Evolutionary conservation across 2,113 vertebrate genomes (phyloP), one percentile per base, ranked within the genome.

Genomic region (Ciconia boyciana): DNA sequence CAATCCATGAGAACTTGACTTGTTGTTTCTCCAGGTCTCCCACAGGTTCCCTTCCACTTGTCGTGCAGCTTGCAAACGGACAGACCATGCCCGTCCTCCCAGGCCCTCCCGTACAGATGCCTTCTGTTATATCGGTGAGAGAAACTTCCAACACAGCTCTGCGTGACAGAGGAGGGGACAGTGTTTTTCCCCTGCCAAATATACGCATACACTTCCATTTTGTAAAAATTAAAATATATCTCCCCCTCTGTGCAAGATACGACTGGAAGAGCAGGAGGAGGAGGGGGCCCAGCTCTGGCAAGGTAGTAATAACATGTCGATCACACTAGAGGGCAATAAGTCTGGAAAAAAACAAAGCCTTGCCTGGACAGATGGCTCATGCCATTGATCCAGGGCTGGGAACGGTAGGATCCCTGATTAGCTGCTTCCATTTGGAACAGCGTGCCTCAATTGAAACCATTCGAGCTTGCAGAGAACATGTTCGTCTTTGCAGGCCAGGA

Each of bases 41-140:
- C 81, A 98, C 98, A 13, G 98, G 98, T 93, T 99, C 99, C 83
- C 98, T 99, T 76, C 99, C 99, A 5, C 99, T 99, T 48, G 99
- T 99, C 95, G 99, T 99, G 99, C 99, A 99, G 96, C 98, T 99
- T 52, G 98, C 99, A n/a, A 99, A 99, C 20, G 99, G 99, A 51
- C 99, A 99, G 96, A 97, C 99, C 34, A 94, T 99, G 96, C 99
- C 99, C 22, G 98, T 99, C 88, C 98, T 99, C 62, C 99, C 99
- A 24, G 99, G 99, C n/a, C 98, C 98, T 86, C 98, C 99, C 5
- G 96, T 99, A 32, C 99, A 99, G 94, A 99, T 99, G 97, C 99
- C 99, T 28, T 99, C 99, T 83, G 99, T 99, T 94, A 99, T 99
- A 89, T 99, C 99, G 97, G 99, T 99, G 97, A 99, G 99, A 83